Conservation (phyloP, 2,888 invertebrate genomes). For the Drosophila parthenogenetica region DNA sequence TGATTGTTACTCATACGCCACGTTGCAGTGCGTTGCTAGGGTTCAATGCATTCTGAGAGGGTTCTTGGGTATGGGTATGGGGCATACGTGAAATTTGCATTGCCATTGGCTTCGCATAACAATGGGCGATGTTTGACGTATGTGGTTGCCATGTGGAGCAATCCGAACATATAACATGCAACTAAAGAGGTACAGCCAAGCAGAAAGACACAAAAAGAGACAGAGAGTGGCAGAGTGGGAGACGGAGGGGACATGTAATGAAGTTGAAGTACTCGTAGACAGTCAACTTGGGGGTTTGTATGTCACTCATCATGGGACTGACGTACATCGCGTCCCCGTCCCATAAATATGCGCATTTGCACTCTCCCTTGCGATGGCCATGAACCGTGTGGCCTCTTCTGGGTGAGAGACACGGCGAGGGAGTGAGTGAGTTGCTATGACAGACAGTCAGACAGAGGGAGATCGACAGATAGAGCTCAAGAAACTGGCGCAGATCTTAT, state of each 20-base stretch:
- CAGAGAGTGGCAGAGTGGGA: conserved; percentile 1
- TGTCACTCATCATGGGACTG: conserved; percentile 60
- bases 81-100: conserved; percentile 52
- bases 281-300: conserved; percentile 57
- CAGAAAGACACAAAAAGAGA: neutral
- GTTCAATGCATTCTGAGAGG: conserved; percentile 72
- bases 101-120: conserved; percentile 68
- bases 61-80: conserved; percentile 38
- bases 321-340: conserved; percentile 56
- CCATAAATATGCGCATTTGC: conserved; percentile 69
- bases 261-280: conserved; percentile 11
- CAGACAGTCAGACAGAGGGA: neutral
- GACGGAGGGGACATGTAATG: neutral
- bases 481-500: conserved; percentile 71
- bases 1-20: conserved; percentile 70
- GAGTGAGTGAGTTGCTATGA: neutral
- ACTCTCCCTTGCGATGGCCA: conserved; percentile 66
- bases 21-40: conserved; percentile 57
- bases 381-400: conserved; percentile 55
- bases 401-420: neutral
- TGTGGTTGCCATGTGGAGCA: conserved; percentile 65
- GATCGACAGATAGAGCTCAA: conserved; percentile 19
- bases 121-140: conserved; percentile 60
- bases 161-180: conserved; percentile 45
- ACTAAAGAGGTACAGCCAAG: conserved; percentile 20